Base-by-base conservation (phyloP, 2,113 vertebrate species). In the Nerophis lumbriciformis region DNA sequence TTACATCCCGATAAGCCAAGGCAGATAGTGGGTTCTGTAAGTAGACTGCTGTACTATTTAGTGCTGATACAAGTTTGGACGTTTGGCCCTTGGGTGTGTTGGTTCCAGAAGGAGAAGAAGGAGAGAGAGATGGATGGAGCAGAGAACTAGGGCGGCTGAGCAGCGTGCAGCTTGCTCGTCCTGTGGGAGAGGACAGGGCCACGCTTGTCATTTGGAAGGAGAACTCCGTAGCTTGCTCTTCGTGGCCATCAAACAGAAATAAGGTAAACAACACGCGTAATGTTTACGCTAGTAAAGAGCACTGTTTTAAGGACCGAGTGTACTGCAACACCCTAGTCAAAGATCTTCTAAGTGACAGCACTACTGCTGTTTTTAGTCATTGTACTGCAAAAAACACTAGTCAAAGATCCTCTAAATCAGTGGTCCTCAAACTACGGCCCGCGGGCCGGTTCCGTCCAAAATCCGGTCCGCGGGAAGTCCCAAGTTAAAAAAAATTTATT, bases 181-280 rank as follows among this genome's bases (percentile, higher is more conserved):
- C 88, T 84, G 13, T 69, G 88, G 87, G 90, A 86, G 54, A 85
- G 88, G 87, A 89, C 85, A 53, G 84, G 72, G 77, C 58, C 67
- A 60, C 49, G 77, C 83, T 69, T 69, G 87, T 87, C 89, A 89
- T 89, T 90, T 89, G 89, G 85, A 83, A 81, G 78, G 81, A 77
- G 82, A 82, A 90, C 81, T 86, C 83, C 78, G 61, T 81, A 8
- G 64, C 63, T 82, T 84, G 83, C 78, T 83, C 36, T 39, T 85
- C 69, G 19, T 44, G 21, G 59, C 19, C 60, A 72, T 77, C 70
- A 79, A 76, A 83, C 53, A 28, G 28, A 28, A 28, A 28, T 28
- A 28, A 28, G 4, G 28, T 28, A 28, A 28, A 28, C 28, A 28
- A 28, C 2, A 28, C 28, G 28, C 28, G 28, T 28, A 28, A 28